Evolutionary conservation across 2,797 vertebrate genomes (phyloP).

Genomic region (Myotis pilosus): DNA sequence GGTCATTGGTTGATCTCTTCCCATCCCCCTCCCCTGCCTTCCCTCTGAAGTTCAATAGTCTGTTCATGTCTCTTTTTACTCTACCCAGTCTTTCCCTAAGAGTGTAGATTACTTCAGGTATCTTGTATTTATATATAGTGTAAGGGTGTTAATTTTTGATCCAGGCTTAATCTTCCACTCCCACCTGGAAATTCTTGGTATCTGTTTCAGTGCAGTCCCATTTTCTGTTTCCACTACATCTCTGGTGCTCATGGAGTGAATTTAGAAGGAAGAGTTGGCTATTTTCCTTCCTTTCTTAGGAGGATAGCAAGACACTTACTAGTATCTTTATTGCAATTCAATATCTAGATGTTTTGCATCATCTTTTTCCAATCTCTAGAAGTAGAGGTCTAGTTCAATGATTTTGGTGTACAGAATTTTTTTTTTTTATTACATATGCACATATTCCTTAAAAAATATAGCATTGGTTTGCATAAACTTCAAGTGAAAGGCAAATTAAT

Average conservation of each 20-base stretch:
- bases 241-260: neutral
- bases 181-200: neutral
- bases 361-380: neutral
- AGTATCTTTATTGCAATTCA: neutral
- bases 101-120: neutral
- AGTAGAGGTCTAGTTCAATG: neutral
- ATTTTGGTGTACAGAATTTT: neutral
- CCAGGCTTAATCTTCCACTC: neutral
- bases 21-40: too few species aligned
- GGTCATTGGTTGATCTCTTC: too few species aligned
- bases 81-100: neutral
- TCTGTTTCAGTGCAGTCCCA: neutral
- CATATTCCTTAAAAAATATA: neutral
- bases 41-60: too few species aligned
- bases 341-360: neutral
- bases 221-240: neutral
- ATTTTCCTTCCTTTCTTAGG: neutral
- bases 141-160: neutral
- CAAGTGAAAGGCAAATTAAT: conserved; percentile 23
- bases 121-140: neutral
- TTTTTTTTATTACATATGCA: neutral
- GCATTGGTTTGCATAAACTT: neutral
- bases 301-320: neutral
- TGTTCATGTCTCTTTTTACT: neutral
- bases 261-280: neutral